A percentile compares a stretch with the other conserved stretches of the same genome.
Conservation (phyloP, 1,140 invertebrate species). For the Aphaenogaster ashmeadi region DNA sequence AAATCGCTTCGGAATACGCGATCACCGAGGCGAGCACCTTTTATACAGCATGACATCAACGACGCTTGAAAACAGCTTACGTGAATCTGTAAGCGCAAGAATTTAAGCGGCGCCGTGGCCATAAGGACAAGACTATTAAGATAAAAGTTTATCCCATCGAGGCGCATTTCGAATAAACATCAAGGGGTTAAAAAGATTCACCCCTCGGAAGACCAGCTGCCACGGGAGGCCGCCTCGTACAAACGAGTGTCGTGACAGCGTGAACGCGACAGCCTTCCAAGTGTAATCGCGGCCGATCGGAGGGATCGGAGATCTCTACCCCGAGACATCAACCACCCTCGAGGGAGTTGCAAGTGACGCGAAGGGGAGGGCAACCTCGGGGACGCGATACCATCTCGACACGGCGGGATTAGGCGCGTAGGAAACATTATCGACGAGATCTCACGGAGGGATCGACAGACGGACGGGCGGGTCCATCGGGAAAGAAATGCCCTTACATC, state of each 20-base stretch:
- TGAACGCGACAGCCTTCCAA: constrained; percentile 13
- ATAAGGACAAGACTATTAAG: background rate
- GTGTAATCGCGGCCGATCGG: constrained; percentile 43
- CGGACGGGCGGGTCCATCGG: constrained; percentile 57
- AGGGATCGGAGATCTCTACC: constrained; percentile 31
- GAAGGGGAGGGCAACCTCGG: background rate
- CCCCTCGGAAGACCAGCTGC: background rate
- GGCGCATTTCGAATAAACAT: background rate
- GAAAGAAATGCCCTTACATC: constrained; percentile 70
- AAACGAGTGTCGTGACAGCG: constrained; percentile 37
- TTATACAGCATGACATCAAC: constrained; percentile 10
- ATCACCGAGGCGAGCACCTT: background rate
- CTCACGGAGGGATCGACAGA: constrained; percentile 52
- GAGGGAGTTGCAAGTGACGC: background rate
- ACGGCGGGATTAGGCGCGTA: constrained; percentile 69
- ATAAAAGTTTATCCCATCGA: background rate
- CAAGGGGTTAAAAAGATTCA: constrained; percentile 18
- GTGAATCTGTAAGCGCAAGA: background rate
- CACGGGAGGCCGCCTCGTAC: background rate
- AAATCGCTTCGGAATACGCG: constrained; percentile 10
- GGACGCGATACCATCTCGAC: constrained; percentile 57
- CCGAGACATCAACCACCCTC: constrained; percentile 25
- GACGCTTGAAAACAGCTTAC: background rate
- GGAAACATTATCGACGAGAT: constrained; percentile 74
- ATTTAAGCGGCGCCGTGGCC: background rate